These are phyloP conservation scores for Pelecanus crispus DNA, from an alignment of 2,113 vertebrate genomes.

Conservation along the genomic window DNA sequence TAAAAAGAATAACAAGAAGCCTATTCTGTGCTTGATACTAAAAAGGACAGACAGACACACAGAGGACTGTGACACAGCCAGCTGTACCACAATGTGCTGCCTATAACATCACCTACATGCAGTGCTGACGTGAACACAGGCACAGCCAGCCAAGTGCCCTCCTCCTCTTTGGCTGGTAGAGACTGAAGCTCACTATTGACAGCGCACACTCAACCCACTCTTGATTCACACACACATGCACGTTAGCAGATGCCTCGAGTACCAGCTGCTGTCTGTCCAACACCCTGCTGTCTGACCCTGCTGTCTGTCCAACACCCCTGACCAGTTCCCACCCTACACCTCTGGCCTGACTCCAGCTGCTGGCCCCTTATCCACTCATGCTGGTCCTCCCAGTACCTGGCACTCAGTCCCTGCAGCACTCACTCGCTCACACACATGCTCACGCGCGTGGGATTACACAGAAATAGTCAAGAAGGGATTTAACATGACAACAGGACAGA, in stretches of 20 bases:
- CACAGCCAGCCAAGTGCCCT: accelerated
- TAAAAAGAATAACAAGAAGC: background rate
- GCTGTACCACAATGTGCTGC: background rate
- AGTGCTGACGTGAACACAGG: background rate
- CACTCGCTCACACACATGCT: too few species aligned
- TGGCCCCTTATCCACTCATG: background rate
- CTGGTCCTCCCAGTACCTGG: background rate
- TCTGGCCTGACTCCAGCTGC: background rate
- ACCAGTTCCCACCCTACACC: background rate
- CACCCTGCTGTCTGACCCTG: accelerated
- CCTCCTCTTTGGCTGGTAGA: background rate
- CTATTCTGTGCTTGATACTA: background rate
- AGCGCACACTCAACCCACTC: background rate
- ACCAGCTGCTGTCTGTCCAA: accelerated
- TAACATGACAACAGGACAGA: background rate
- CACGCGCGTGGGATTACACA: background rate
- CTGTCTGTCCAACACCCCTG: accelerated
- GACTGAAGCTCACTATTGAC: background rate
- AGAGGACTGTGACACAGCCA: background rate
- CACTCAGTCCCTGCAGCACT: background rate
- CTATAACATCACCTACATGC: background rate
- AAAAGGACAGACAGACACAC: background rate
- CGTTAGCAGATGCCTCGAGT: accelerated
- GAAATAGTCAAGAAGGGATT: background rate
- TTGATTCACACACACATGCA: accelerated